A percentile compares a stretch with the other conserved stretches of the same genome.
phyloP scores from a whole-genome alignment of 2,888 invertebrate species.

The Agrochola lychnidis region DNA sequence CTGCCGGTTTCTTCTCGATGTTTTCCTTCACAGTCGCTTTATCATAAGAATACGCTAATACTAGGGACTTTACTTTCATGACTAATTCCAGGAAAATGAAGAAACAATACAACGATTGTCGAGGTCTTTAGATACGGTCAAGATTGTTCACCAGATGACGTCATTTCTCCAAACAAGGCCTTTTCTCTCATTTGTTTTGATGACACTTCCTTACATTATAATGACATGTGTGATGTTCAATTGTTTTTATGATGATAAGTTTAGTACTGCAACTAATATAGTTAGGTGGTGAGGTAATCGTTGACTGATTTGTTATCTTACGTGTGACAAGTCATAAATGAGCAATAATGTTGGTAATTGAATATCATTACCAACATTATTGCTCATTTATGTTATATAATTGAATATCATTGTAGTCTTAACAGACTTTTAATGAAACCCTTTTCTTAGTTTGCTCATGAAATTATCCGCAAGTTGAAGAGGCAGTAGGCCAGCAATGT shows the following conservation, averaged over 20 bases:
- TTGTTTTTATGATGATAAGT: constrained; percentile 47
- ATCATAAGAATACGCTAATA: background rate
- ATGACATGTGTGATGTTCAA: constrained; percentile 8
- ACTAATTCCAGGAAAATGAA: constrained; percentile 47
- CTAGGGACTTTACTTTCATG: constrained; percentile 45
- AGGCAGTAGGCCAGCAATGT: background rate
- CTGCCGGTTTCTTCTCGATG: background rate
- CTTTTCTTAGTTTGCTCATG: background rate
- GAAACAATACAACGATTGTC: constrained; percentile 23
- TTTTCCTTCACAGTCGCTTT: background rate
- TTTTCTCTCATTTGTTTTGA: constrained; percentile 20
- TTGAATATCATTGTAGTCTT: background rate
- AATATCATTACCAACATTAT: too few relatives aligned
- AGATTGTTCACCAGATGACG: constrained; percentile 20
- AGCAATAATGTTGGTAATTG: background rate
- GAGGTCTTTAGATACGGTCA: constrained; percentile 13
- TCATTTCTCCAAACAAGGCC: constrained; percentile 11
- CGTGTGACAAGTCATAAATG: background rate
- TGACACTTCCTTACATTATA: constrained; percentile 15
- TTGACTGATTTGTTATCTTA: constrained; percentile 22
- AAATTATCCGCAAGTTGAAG: background rate
- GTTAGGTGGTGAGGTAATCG: constrained; percentile 12
- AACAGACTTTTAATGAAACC: background rate
- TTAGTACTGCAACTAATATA: background rate
- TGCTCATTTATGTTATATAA: too few relatives aligned